Evolutionary conservation across 2,113 vertebrate genomes (phyloP).

Genomic region (Lipotes vexillifer): DNA sequence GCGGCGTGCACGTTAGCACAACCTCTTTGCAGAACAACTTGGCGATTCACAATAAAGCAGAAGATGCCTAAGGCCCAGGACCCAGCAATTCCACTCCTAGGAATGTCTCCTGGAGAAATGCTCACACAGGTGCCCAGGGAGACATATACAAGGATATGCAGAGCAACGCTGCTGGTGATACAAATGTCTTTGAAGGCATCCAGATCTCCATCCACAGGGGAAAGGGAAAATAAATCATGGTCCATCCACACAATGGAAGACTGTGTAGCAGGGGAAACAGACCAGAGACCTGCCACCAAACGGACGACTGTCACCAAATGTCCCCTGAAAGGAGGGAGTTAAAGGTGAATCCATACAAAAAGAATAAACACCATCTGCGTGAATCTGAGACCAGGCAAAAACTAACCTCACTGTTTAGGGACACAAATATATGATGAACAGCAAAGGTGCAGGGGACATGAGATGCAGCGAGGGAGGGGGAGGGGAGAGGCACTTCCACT

Average conservation of each 20-base stretch:
- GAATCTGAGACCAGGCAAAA: neutral
- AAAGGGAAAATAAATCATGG: neutral
- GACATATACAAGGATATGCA: neutral
- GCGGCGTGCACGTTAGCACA: neutral
- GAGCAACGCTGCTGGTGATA: neutral
- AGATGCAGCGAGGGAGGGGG: neutral
- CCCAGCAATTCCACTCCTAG: too few relatives aligned
- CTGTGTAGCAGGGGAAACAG: neutral
- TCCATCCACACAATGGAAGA: neutral
- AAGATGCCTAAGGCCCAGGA: neutral
- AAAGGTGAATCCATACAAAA: neutral
- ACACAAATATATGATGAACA: neutral
- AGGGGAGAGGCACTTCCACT: too few relatives aligned
- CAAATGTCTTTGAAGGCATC: neutral
- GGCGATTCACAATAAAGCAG: neutral
- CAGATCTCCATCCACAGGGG: neutral
- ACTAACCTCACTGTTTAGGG: neutral
- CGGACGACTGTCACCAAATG: neutral
- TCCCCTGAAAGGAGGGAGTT: neutral
- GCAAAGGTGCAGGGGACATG: neutral
- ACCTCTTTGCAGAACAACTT: neutral
- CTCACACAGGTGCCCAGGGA: neutral
- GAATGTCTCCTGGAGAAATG: neutral
- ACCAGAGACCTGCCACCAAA: neutral
- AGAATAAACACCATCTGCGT: neutral